Base-by-base conservation (phyloP, 2,113 vertebrate species). In the Saiga tatarica region DNA sequence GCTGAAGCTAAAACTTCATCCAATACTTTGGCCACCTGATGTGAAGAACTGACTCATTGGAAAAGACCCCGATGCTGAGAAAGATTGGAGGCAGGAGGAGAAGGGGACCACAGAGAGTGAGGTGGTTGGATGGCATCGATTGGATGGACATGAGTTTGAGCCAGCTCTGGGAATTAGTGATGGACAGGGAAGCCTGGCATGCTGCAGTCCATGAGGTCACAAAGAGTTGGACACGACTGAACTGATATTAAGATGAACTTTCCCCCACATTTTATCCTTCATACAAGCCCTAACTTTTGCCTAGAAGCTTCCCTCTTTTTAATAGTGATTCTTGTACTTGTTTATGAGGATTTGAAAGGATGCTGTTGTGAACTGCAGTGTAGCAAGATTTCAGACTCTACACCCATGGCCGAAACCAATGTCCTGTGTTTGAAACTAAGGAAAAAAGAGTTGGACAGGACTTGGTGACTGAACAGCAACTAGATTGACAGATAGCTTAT, bases 361-460 rank as follows among this genome's bases (percentile, higher is more conserved):
- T 87, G n/a, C 81, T 45, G 47, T 98, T 96, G 97, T 96, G 93
- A 97, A 97, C 53, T 91, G 82, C 79, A 97, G 52, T 91, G 64
- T 95, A 98, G 96, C 98, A 95, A 98, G 64, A 89, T 95, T 85
- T 97, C 86, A 79, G 67, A 89, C 26, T 84, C 84, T 53, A 15
- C 2, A 90, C 88, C 39, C 9, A 71, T 96, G 97, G 95, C 98
- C 96, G 96, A 96, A 97, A 94, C 94, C 93, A 97, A 91, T 53
- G 39, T 94, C 97, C 67, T 97, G 39, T 97, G 97, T 97, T 98
- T 98, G 98, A 99, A 98, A 78, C 92, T 86, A 98, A 98, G 82
- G 85, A 97, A 92, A 98, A 96, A 23, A 39, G 67, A 39, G 19
- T 39, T 71, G 67, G 64, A 71, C 9, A 71, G 67, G n/a, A 71